Percentiles rank a stretch among this genome's conserved stretches.
Conservation (phyloP, 2,888 invertebrate species). For the Andrena fulva region DNA sequence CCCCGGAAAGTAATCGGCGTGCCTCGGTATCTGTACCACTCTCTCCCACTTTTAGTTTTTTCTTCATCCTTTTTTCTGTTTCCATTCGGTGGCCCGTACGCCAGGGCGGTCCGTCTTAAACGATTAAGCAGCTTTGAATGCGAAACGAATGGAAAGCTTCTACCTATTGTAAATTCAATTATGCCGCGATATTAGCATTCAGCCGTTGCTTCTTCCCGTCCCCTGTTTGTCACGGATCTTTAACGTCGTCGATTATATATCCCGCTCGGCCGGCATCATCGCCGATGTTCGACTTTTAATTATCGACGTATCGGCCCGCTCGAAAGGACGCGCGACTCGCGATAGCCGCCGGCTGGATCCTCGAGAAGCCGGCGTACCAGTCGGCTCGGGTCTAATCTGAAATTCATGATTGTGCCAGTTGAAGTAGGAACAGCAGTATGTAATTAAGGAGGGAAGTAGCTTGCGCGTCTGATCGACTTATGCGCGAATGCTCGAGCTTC, state of each 20-base stretch:
- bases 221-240: constrained; percentile 18
- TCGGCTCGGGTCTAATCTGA: constrained; percentile 42
- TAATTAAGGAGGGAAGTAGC: constrained; percentile 51
- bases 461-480: constrained; percentile 51
- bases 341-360: background rate
- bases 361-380: background rate
- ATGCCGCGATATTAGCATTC: constrained; percentile 48
- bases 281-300: constrained; percentile 20
- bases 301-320: constrained; percentile 20
- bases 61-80: background rate
- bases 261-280: background rate
- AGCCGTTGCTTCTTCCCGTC: background rate
- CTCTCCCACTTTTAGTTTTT: background rate
- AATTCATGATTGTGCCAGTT: constrained; percentile 49
- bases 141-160: constrained; percentile 41
- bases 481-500: constrained; percentile 26
- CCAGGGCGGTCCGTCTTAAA: constrained; percentile 5
- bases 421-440: constrained; percentile 33
- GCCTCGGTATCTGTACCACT: constrained; percentile 28
- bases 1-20: constrained; percentile 51
- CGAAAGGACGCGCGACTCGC: background rate
- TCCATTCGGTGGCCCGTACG: background rate
- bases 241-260: constrained; percentile 26
- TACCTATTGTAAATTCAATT: constrained; percentile 54
- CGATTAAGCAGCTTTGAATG: constrained; percentile 49